A percentile compares a stretch with the other conserved stretches of the same genome.
phyloP scores from a whole-genome alignment of 2,888 invertebrate species.

The Scaeva pyrastri region DNA sequence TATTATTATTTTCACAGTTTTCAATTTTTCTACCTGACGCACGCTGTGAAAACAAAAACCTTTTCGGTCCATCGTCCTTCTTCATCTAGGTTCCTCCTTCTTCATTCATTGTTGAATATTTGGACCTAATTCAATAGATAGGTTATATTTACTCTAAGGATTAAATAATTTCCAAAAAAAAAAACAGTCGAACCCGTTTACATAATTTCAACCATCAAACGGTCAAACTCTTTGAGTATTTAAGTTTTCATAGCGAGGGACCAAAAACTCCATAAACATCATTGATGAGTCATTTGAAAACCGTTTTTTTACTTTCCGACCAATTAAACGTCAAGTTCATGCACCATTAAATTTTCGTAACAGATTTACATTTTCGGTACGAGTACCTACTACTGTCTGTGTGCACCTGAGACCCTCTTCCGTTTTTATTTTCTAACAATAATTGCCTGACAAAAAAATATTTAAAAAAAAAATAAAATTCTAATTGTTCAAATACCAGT shows the following conservation, averaged over 20 bases:
- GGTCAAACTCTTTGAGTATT: too few species aligned
- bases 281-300: background rate
- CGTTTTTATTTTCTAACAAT: background rate
- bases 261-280: too few species aligned
- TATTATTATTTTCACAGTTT: slow-evolving; percentile 1
- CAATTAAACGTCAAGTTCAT: slow-evolving; percentile 29
- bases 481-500: slow-evolving; percentile 17
- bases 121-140: too few species aligned
- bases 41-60: background rate
- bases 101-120: too few species aligned
- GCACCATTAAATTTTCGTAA: slow-evolving; percentile 37
- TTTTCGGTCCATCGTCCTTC: background rate
- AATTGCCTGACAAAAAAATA: slow-evolving; percentile 12
- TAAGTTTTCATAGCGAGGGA: too few species aligned
- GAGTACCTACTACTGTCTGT: background rate
- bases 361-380: background rate
- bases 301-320: slow-evolving; percentile 1
- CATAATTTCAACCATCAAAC: too few species aligned
- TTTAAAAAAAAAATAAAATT: slow-evolving; percentile 7
- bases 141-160: too few species aligned
- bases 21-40: background rate
- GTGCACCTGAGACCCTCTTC: too few species aligned
- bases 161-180: too few species aligned
- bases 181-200: too few species aligned
- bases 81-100: too few species aligned